Evolutionary conservation across 2,888 invertebrate species (phyloP).

Genomic region (Frankliniella fusca): DNA sequence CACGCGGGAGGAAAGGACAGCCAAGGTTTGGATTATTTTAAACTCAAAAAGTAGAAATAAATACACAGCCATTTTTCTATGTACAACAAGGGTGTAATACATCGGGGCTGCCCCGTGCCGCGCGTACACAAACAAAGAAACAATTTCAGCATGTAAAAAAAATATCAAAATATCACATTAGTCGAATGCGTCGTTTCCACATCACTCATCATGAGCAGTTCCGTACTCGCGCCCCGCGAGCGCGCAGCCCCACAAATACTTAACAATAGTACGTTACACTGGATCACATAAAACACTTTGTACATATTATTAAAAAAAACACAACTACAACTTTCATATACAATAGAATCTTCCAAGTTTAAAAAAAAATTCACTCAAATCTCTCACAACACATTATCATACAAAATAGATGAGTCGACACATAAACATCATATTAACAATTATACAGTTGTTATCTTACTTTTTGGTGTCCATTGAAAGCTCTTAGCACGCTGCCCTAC

Average conservation of each 20-base stretch:
- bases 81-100: constrained; percentile 20
- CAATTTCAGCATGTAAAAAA: constrained; percentile 14
- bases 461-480: constrained; percentile 25
- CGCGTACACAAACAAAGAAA: not conserved
- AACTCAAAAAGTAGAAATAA: constrained; percentile 7
- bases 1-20: not conserved
- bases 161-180: constrained; percentile 23
- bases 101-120: constrained; percentile 17
- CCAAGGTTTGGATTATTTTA: not conserved
- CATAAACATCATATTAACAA: not conserved
- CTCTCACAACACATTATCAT: not conserved
- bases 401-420: not conserved
- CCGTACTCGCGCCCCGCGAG: too few species aligned
- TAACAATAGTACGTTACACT: constrained; percentile 20
- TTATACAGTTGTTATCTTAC: constrained; percentile 2
- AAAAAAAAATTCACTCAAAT: not conserved
- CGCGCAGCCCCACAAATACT: constrained; percentile 16
- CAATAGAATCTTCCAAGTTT: not conserved
- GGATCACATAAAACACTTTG: constrained; percentile 23
- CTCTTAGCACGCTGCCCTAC: not conserved
- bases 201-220: not conserved
- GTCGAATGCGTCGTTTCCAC: constrained; percentile 25
- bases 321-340: not conserved
- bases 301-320: constrained; percentile 5
- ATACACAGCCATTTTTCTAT: constrained; percentile 23